Evolutionary conservation across 2,888 invertebrate species (phyloP).

Genomic region (Euspilapteryx auroguttella): DNA sequence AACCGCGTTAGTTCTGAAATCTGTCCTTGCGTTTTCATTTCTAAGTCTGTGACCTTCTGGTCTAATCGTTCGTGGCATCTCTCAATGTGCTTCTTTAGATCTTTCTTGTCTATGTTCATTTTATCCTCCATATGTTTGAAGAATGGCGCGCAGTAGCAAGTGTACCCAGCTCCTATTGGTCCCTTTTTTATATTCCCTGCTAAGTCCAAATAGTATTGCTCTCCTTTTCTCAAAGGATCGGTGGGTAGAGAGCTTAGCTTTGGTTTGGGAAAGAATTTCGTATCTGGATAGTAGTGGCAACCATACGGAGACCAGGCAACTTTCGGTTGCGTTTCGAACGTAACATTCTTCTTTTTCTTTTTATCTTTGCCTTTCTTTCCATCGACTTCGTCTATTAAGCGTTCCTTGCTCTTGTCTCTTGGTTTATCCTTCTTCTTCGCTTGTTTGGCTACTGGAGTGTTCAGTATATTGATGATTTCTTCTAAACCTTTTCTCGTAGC

Average conservation of each 20-base stretch:
- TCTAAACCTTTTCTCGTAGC: constrained; percentile 82
- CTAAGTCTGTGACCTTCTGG: constrained; percentile 78
- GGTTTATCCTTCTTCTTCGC: constrained; percentile 35
- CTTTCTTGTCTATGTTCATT: constrained; percentile 77
- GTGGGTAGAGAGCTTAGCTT: constrained; percentile 83
- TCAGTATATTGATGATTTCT: constrained; percentile 81
- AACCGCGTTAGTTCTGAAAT: constrained; percentile 70
- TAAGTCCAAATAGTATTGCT: constrained; percentile 92
- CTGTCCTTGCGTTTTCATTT: constrained; percentile 72
- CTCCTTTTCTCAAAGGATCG: constrained; percentile 83
- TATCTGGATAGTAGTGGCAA: constrained; percentile 87
- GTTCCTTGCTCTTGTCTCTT: constrained; percentile 53
- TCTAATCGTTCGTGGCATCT: constrained; percentile 79
- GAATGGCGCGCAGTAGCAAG: constrained; percentile 91
- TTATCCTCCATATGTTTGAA: constrained; percentile 86
- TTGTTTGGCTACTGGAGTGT: constrained; percentile 53
- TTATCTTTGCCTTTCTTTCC: constrained; percentile 40
- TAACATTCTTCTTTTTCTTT: constrained; percentile 56
- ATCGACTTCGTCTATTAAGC: constrained; percentile 56
- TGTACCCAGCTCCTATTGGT: constrained; percentile 91
- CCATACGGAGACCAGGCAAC: constrained; percentile 87
- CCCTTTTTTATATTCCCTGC: constrained; percentile 95
- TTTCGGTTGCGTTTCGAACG: constrained; percentile 49
- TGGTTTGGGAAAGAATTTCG: constrained; percentile 82
- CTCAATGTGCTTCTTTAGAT: constrained; percentile 76